Conservation (phyloP, 2,113 vertebrate genomes). For the Bos indicus region DNA sequence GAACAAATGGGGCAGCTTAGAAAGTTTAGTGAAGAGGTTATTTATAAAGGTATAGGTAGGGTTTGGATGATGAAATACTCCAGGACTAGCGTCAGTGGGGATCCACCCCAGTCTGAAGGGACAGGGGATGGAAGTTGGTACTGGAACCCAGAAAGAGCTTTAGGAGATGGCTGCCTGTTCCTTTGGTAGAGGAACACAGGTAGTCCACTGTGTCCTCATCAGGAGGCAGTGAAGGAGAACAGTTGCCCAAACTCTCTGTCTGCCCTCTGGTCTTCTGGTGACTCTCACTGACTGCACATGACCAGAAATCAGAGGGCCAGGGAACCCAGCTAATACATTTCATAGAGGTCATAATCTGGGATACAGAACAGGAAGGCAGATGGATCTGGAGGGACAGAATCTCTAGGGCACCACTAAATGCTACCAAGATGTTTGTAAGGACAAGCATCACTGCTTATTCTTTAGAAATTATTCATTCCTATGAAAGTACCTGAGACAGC, state of each 20-base stretch:
- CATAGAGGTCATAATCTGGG: not conserved
- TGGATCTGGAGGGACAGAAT: not conserved
- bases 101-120: not conserved
- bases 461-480: not conserved
- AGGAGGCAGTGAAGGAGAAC: not conserved
- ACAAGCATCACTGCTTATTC: not conserved
- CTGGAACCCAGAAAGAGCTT: not conserved
- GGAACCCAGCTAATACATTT: not conserved
- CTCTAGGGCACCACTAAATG: not conserved
- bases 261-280: not conserved
- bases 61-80: not conserved
- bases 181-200: not conserved
- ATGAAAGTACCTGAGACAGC: not conserved
- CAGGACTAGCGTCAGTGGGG: not conserved
- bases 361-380: not conserved
- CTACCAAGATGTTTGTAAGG: not conserved
- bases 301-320: not conserved
- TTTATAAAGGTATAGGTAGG: not conserved
- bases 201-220: fast-evolving
- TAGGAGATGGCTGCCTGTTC: not conserved
- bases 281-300: not conserved
- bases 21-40: not conserved
- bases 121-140: not conserved
- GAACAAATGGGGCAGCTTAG: fast-evolving
- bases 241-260: not conserved